Conservation (phyloP, 2,113 vertebrate genomes). For the Toxotes chatareus region DNA sequence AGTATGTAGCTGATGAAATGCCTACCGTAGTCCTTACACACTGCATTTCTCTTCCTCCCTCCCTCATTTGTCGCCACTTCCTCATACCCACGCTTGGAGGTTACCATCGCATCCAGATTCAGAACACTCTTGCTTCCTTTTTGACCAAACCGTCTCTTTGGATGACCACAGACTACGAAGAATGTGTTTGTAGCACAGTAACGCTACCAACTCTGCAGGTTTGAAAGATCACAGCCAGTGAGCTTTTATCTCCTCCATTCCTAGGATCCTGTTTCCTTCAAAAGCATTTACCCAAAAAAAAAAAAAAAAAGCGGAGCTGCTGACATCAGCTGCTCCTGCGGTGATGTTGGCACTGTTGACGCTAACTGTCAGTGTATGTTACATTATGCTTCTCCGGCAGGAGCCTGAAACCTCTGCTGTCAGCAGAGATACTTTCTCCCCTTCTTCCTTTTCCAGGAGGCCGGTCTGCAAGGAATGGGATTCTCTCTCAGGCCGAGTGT, state of each 20-base stretch:
- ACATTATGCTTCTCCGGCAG: slow-evolving; percentile 46
- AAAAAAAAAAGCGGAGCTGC: slow-evolving; percentile 33
- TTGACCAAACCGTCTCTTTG: slow-evolving; percentile 44
- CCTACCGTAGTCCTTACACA: slow-evolving; percentile 75
- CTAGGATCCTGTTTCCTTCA: slow-evolving; percentile 47
- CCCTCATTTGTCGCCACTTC: slow-evolving; percentile 60
- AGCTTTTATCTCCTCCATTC: slow-evolving; percentile 36
- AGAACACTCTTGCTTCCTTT: slow-evolving; percentile 46
- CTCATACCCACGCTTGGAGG: slow-evolving; percentile 48
- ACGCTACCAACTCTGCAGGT: slow-evolving; percentile 50
- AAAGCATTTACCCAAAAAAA: slow-evolving; percentile 42
- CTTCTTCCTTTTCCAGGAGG: background rate
- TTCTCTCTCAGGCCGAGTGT: slow-evolving; percentile 53
- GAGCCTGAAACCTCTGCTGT: slow-evolving; percentile 49
- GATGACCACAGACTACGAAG: slow-evolving; percentile 34
- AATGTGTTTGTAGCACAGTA: slow-evolving; percentile 35
- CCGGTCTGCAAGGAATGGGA: slow-evolving; percentile 26
- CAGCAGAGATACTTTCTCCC: slow-evolving; percentile 36
- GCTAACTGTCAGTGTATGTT: slow-evolving; percentile 43
- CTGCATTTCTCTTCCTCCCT: slow-evolving; percentile 71
- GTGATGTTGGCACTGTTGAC: slow-evolving; percentile 42
- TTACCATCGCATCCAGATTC: slow-evolving; percentile 42
- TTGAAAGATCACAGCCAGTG: slow-evolving; percentile 12
- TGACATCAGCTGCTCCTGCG: slow-evolving; percentile 43
- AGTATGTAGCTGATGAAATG: slow-evolving; percentile 78